Evolutionary conservation across 2,888 invertebrate genomes (phyloP).

Genomic region (Heliconius erato): DNA sequence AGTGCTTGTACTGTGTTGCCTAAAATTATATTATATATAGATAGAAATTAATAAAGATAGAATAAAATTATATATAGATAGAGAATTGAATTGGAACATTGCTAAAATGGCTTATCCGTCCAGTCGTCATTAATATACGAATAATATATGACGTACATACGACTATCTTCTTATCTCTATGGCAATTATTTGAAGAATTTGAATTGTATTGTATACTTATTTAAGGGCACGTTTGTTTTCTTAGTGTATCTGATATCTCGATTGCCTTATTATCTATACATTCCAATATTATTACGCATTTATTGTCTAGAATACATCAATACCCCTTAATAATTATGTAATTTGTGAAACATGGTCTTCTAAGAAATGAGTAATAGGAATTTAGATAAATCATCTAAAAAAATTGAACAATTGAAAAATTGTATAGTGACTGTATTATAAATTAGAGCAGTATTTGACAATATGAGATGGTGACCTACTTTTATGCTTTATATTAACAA

Average conservation of each 20-base stretch:
- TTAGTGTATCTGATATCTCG: conserved; percentile 61
- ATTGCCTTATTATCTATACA: conserved; percentile 67
- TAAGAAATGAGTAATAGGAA: neutral
- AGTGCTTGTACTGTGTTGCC: no score
- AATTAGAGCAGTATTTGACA: conserved; percentile 23
- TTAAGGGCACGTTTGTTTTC: conserved; percentile 63
- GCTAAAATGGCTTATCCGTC: conserved; percentile 49
- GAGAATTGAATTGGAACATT: neutral
- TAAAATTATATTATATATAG: neutral
- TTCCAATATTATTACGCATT: conserved; percentile 60
- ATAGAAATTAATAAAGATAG: no score
- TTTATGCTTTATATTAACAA: conserved; percentile 22
- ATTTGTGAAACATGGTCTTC: neutral
- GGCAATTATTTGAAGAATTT: conserved; percentile 73
- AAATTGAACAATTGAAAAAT: neutral
- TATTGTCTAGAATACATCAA: conserved; percentile 21
- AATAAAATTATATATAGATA: neutral
- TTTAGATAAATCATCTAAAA: neutral
- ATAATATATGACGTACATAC: conserved; percentile 52
- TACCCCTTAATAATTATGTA: conserved; percentile 22
- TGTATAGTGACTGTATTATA: neutral
- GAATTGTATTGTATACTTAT: conserved; percentile 65
- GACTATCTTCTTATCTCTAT: conserved; percentile 60
- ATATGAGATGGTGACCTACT: conserved; percentile 35
- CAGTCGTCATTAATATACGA: conserved; percentile 53